Percentiles rank a stretch among this genome's conserved stretches.
These are phyloP conservation scores for Oopsacas minuta DNA, from an alignment of 37 sponge, comb jelly and placozoan genomes.

Conservation along the genomic window DNA sequence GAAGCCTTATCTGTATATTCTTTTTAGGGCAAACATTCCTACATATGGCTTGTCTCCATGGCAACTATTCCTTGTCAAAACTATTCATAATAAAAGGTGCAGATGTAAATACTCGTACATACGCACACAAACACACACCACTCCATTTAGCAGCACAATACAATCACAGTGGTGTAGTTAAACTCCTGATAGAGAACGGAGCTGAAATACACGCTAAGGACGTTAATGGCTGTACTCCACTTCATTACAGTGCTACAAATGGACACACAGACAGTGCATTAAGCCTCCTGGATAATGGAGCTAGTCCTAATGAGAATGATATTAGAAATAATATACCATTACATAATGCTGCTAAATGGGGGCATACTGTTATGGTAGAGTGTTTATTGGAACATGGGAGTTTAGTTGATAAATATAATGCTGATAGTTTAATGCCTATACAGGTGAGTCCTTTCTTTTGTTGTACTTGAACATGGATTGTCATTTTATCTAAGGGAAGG, in stretches of 20 bases:
- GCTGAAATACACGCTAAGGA: conserved; percentile 48
- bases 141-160: conserved; percentile 87
- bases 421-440: background rate
- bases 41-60: conserved; percentile 59
- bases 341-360: conserved; percentile 68
- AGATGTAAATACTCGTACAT: conserved; percentile 27
- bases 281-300: conserved; percentile 65
- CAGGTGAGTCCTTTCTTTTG: background rate
- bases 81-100: conserved; percentile 51
- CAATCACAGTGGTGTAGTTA: conserved; percentile 69
- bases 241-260: conserved; percentile 77
- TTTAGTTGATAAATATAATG: background rate
- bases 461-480: background rate
- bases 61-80: conserved; percentile 35
- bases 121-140: conserved; percentile 41
- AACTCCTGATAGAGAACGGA: conserved; percentile 47
- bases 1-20: too few species aligned
- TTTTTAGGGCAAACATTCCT: conserved; percentile 44
- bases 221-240: conserved; percentile 66
- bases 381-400: background rate
- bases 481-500: background rate
- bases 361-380: background rate
- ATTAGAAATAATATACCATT: conserved; percentile 65
- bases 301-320: conserved; percentile 56
- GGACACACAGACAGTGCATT: conserved; percentile 75